Evolutionary conservation across 1,140 invertebrate genomes (phyloP).

Genomic region (Trinorchestia longiramus): DNA sequence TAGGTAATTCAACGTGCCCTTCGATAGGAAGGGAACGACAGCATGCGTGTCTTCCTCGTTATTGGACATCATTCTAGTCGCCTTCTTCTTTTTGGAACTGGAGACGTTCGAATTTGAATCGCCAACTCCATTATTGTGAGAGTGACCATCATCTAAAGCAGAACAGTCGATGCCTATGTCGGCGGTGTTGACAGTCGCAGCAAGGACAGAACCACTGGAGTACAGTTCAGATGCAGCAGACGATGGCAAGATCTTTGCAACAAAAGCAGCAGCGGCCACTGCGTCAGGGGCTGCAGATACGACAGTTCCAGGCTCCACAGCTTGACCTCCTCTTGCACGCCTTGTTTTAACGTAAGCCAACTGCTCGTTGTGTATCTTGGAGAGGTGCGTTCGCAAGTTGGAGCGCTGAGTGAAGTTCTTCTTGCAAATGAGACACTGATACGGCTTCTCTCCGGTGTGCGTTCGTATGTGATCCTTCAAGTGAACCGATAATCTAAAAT

Average conservation of each 20-base stretch:
- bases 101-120: background rate
- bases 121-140: background rate
- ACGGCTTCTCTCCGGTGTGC: slow-evolving; percentile 97
- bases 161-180: slow-evolving; percentile 37
- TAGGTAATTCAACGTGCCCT: slow-evolving; percentile 16
- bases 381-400: slow-evolving; percentile 89
- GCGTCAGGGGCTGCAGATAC: background rate
- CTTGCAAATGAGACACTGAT: slow-evolving; percentile 93
- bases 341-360: slow-evolving; percentile 64
- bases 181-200: slow-evolving; percentile 29
- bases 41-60: background rate
- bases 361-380: slow-evolving; percentile 66
- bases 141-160: background rate
- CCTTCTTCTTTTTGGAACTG: background rate
- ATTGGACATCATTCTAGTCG: background rate
- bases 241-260: slow-evolving; percentile 21
- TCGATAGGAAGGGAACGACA: slow-evolving; percentile 11
- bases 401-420: slow-evolving; percentile 96
- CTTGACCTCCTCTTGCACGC: slow-evolving; percentile 31
- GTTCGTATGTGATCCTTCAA: slow-evolving; percentile 94
- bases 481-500: slow-evolving; percentile 96
- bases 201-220: background rate
- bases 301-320: background rate
- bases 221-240: background rate
- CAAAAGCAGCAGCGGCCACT: background rate